Conservation (phyloP, 37 sponge, comb jelly and placozoan genomes). For the Aplysina aerophoba region DNA sequence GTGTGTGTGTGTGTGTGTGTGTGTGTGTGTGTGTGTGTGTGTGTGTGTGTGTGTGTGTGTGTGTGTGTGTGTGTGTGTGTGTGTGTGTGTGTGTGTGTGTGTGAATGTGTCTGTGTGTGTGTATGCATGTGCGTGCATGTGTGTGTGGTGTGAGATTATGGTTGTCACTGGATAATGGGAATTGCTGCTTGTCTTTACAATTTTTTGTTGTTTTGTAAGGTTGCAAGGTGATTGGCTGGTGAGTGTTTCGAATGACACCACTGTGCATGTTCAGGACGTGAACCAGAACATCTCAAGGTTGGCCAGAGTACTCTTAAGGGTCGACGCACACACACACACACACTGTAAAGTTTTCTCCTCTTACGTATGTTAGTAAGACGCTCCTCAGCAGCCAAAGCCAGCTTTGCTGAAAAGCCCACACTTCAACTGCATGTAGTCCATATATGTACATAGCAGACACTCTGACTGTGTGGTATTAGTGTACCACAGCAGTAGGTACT, state of each 20-base stretch:
- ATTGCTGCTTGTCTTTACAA: background rate
- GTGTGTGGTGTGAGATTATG: background rate
- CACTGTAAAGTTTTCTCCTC: too few relatives aligned
- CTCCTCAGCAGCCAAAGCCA: too few relatives aligned
- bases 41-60: constrained; percentile 28
- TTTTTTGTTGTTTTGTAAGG: too few relatives aligned
- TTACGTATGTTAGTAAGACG: too few relatives aligned
- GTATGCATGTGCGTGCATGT: background rate
- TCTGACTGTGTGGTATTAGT: too few relatives aligned
- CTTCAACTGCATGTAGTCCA: too few relatives aligned
- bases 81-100: constrained; percentile 34
- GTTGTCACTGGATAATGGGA: background rate
- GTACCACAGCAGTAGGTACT: too few relatives aligned
- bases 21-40: background rate
- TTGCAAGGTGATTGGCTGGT: background rate
- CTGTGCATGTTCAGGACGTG: constrained; percentile 34
- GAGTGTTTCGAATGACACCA: constrained; percentile 69
- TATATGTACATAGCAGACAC: too few relatives aligned
- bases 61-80: constrained; percentile 42
- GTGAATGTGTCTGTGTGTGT: constrained; percentile 14
- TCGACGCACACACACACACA: too few relatives aligned
- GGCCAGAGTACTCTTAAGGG: too few relatives aligned
- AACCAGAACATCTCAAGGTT: too few relatives aligned
- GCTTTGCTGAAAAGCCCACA: too few relatives aligned
- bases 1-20: constrained; percentile 17